Evolutionary conservation across 30 jellyfish, hydroid and myxozoan genomes (phyloP), one percentile per base, ranked within the genome.

Genomic region (Hydra vulgaris): DNA sequence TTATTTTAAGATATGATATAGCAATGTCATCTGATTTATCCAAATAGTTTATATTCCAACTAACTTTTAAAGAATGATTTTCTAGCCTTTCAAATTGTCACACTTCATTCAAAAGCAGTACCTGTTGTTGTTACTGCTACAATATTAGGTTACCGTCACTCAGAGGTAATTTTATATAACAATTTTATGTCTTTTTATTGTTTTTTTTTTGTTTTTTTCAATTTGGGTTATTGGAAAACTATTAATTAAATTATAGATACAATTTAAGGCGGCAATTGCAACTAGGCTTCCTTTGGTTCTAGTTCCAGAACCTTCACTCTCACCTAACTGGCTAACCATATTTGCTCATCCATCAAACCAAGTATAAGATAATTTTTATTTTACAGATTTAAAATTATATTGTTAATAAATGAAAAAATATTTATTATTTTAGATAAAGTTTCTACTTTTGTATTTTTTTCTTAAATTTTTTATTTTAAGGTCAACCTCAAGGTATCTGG

Each of bases 261-360:
- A 25, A 15, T 74, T 89, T 74, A 26, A 20, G 18, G 95, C 97
- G 17, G 89, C 89, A 15, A 82, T 91, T n/a, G 27, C 89, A 26
- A 90, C 96, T 3, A 77, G 77, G 26, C 80, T 91, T 66, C 86
- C 79, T 21, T 71, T 86, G 82, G 82, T 81, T 15, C 88, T 88
- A 21, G 95, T 88, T 70, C 72, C 81, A 23, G 91, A 81, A 66
- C 87, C 95, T 70, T 70, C 40, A 22, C 70, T 94, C 18, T 78
- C 82, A 19, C 99, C 99, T n/a, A 66, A 25, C 27, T 23, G 74
- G 21, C 84, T 87, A 52, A 74, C 73, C 0, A 77, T 88, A 18
- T 85, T 87, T 71, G 81, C 82, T 70, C 99, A 94, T 40, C 88
- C 95, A 8, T 40, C 86, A 67, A 94, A 94, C 71, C 79, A 66